Conservation (phyloP, 2,113 vertebrate genomes). For the Gavia stellata region DNA sequence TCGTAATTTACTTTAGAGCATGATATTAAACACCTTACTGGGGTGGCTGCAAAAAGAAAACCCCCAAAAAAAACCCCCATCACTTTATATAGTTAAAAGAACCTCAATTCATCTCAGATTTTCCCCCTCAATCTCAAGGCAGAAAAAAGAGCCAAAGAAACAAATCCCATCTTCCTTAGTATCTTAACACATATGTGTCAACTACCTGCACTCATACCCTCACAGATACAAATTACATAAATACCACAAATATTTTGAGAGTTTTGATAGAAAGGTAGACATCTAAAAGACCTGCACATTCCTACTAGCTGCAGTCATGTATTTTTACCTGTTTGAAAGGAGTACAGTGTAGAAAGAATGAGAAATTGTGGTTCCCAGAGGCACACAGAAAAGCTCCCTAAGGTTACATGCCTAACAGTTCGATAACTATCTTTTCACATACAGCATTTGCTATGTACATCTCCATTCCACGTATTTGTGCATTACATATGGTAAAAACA, state of each 20-base stretch:
- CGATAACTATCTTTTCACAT: background rate
- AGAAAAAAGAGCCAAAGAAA: background rate
- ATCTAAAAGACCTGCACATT: background rate
- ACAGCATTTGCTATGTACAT: background rate
- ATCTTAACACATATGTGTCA: background rate
- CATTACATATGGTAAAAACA: background rate
- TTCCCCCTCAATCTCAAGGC: background rate
- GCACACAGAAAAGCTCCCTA: background rate
- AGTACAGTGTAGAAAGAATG: background rate
- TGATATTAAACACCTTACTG: background rate
- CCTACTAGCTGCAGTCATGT: background rate
- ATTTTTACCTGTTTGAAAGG: background rate
- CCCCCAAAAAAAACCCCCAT: background rate
- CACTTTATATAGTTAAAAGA: background rate
- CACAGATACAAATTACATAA: background rate
- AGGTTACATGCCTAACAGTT: background rate
- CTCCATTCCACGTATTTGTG: background rate
- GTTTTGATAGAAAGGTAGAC: background rate
- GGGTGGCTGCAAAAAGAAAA: background rate
- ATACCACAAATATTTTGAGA: background rate
- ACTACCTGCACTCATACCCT: background rate
- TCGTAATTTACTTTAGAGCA: background rate
- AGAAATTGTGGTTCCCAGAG: background rate
- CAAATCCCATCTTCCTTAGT: background rate
- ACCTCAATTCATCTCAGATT: background rate